phyloP scores from a whole-genome alignment of 2,888 invertebrate species.

The Hedya salicella region DNA sequence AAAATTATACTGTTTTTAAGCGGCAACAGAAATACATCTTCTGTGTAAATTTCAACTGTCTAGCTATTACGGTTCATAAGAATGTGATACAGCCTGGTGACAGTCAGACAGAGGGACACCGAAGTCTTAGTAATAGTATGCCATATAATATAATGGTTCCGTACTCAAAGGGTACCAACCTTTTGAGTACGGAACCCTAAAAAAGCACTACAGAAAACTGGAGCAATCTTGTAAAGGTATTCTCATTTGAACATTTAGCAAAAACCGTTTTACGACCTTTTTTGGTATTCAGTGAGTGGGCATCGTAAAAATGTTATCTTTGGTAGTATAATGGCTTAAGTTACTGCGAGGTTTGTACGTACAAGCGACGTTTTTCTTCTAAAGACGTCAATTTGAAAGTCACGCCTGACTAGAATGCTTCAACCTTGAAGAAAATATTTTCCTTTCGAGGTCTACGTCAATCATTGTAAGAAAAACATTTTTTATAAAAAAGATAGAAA shows the following conservation, averaged over 20 bases:
- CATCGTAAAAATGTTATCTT: conserved; percentile 24
- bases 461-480: conserved; percentile 21
- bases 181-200: too few species aligned
- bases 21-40: too few species aligned
- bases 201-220: background rate
- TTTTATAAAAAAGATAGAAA: conserved; percentile 8
- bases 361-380: background rate
- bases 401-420: conserved; percentile 31
- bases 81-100: too few species aligned
- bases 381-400: background rate
- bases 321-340: conserved; percentile 10
- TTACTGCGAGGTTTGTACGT: background rate
- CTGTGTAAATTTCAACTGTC: too few species aligned
- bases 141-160: too few species aligned
- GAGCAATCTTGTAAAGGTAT: background rate
- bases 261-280: conserved; percentile 27
- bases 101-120: too few species aligned
- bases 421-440: conserved; percentile 8
- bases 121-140: too few species aligned
- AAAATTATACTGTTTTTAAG: too few species aligned
- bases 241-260: conserved; percentile 24
- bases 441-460: conserved; percentile 17
- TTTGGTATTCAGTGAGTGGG: conserved; percentile 27
- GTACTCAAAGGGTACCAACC: too few species aligned
- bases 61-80: too few species aligned